A percentile compares a stretch with the other conserved stretches of the same genome.
Conservation (phyloP, 1,140 invertebrate species). For the Zaprionus inermis region DNA sequence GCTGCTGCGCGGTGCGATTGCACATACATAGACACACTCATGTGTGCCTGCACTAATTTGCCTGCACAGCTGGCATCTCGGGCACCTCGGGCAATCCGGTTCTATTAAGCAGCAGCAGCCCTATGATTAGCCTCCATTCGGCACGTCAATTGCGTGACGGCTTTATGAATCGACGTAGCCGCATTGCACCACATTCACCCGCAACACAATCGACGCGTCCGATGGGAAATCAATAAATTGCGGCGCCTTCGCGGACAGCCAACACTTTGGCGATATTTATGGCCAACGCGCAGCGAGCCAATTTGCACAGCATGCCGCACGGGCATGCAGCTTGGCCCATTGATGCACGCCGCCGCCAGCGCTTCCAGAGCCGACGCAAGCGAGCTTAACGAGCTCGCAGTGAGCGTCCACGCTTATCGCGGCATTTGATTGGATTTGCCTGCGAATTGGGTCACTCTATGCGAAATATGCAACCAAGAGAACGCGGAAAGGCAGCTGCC, state of each 20-base stretch:
- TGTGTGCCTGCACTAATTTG: conserved; percentile 7
- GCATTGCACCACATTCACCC: conserved; percentile 6
- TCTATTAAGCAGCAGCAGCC: conserved; percentile 60
- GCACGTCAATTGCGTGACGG: conserved; percentile 51
- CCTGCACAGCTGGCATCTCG: not conserved
- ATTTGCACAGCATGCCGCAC: conserved; percentile 72
- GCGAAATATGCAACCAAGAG: conserved; percentile 14
- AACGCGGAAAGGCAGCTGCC: not conserved
- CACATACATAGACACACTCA: conserved; percentile 7
- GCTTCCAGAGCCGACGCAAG: conserved; percentile 22
- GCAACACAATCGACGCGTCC: conserved; percentile 6
- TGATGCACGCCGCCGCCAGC: conserved; percentile 50
- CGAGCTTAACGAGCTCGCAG: conserved; percentile 40
- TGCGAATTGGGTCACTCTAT: conserved; percentile 50
- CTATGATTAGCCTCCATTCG: conserved; percentile 68
- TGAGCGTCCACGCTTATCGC: conserved; percentile 47
- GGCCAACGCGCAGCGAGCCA: conserved; percentile 41
- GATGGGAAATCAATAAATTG: conserved; percentile 54
- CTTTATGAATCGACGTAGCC: conserved; percentile 37
- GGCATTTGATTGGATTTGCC: conserved; percentile 38
- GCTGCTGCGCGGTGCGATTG: conserved; percentile 39
- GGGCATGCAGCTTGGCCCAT: conserved; percentile 23
- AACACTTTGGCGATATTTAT: conserved; percentile 27
- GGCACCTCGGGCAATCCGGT: conserved; percentile 28
- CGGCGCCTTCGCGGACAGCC: conserved; percentile 55